These are phyloP conservation scores for Gnatocerus cornutus DNA, from an alignment of 2,888 invertebrate species.

Conservation along the genomic window DNA sequence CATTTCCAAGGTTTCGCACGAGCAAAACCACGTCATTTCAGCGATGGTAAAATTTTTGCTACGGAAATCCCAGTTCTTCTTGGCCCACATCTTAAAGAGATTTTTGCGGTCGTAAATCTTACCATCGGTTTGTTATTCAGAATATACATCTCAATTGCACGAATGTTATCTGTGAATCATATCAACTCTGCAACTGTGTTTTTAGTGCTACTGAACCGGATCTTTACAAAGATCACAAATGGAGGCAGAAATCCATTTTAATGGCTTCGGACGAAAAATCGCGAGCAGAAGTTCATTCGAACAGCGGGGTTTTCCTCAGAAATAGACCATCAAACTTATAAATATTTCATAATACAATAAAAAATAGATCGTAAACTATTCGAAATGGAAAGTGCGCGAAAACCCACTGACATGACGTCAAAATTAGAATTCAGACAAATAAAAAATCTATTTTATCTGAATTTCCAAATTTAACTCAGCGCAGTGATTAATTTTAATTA, in stretches of 20 bases:
- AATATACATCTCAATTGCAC: background rate
- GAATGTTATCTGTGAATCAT: constrained; percentile 18
- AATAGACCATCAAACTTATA: too few species aligned
- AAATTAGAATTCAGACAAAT: too few species aligned
- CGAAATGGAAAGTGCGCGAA: too few species aligned
- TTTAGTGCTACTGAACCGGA: constrained; percentile 16
- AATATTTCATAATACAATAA: too few species aligned
- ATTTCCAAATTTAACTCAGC: too few species aligned
- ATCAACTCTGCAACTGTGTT: constrained; percentile 9
- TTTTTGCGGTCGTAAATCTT: background rate
- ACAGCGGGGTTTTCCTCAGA: background rate
- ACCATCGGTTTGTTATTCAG: constrained; percentile 4
- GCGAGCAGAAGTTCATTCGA: background rate
- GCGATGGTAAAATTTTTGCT: constrained; percentile 6
- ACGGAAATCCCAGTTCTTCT: constrained; percentile 5
- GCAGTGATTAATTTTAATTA: too few species aligned
- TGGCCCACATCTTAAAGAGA: background rate
- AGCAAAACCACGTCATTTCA: background rate
- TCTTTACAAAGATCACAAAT: constrained; percentile 7
- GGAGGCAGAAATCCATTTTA: background rate
- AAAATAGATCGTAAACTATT: too few species aligned
- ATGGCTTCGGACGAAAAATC: too few species aligned
- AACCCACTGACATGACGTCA: too few species aligned
- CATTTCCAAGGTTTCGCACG: constrained; percentile 18
- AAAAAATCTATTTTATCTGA: too few species aligned